Base-by-base conservation (phyloP, 2,888 invertebrate species). In the Drosophila rellima region DNA sequence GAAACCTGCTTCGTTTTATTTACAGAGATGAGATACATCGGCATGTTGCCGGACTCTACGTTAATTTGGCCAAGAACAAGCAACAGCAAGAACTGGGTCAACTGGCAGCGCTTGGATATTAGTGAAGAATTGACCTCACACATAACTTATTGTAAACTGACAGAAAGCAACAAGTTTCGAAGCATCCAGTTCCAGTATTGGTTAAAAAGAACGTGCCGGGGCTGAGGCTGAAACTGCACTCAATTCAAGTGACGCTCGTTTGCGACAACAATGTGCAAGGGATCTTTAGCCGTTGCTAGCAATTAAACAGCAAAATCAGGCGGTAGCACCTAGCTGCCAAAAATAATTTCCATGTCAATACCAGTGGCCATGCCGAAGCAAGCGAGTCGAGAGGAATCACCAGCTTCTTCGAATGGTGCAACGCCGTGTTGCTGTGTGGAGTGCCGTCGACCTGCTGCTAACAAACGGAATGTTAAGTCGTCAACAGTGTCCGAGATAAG, bases 21-120 rank as follows among this genome's bases (percentile, higher is more conserved):
- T 74, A 17, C 54, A 80, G 78, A 60, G 33, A 51, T 37, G 17
- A 44, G 45, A 62, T n/a, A 50, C 29, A 48, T 63, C 71, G 74
- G 71, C 45, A 78, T 79, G 78, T 74, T 74, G 59, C 59, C 61
- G 56, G 51, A 45, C 20, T 39, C 40, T 54, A 20, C 35, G 20
- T 37, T 59, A 54, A 65, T 56, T 74, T 35, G 18, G 54, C 48
- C 56, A 48, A 44, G 11, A 47, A 23, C 47, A 42, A 69, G 45
- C 35, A 45, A 54, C 18, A 60, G 15, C 26, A 51, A 37, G 40
- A 37, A 72, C 13, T 51, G 40, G 47, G 42, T 56, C 44, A 48
- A 40, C 31, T n/a, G 56, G 31, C 40, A 54, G 45, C 23, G 42
- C 11, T 52, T 44, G 15, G 47, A 20, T 33, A 23, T 18, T 18